A percentile compares a stretch with the other conserved stretches of the same genome.
Conservation (phyloP, 2,888 invertebrate species). For the Drosophila setosimentum region DNA sequence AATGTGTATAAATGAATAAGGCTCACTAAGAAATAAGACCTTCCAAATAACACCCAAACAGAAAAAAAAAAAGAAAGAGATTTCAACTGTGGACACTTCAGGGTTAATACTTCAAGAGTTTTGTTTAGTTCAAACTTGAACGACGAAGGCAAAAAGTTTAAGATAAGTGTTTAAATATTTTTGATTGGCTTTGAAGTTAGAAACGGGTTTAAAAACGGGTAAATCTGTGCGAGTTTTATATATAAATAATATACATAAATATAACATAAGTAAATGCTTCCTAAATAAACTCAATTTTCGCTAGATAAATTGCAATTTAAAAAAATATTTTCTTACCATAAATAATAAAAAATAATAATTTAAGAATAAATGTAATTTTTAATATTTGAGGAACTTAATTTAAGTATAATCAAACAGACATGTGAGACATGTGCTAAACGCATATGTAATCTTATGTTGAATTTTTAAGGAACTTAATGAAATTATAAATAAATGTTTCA, state of each 20-base stretch:
- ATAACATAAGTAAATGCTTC: neutral
- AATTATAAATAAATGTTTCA: neutral
- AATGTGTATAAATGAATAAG: neutral
- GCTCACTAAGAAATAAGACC: slow-evolving; percentile 36
- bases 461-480: neutral
- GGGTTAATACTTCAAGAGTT: slow-evolving; percentile 22
- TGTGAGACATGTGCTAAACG: neutral
- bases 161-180: slow-evolving; percentile 2
- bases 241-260: neutral
- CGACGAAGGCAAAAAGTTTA: neutral
- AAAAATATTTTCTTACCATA: neutral
- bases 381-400: no score
- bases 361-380: no score
- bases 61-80: slow-evolving; percentile 1
- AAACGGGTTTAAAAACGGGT: neutral
- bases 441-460: neutral
- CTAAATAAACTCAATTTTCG: neutral
- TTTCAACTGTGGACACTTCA: slow-evolving; percentile 4
- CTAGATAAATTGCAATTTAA: neutral
- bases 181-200: neutral
- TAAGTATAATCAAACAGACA: no score
- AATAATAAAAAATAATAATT: neutral
- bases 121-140: neutral
- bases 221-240: neutral
- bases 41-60: slow-evolving; percentile 42